phyloP scores from a whole-genome alignment of 2,797 vertebrate species.

The Ctenosaura bakeri region DNA sequence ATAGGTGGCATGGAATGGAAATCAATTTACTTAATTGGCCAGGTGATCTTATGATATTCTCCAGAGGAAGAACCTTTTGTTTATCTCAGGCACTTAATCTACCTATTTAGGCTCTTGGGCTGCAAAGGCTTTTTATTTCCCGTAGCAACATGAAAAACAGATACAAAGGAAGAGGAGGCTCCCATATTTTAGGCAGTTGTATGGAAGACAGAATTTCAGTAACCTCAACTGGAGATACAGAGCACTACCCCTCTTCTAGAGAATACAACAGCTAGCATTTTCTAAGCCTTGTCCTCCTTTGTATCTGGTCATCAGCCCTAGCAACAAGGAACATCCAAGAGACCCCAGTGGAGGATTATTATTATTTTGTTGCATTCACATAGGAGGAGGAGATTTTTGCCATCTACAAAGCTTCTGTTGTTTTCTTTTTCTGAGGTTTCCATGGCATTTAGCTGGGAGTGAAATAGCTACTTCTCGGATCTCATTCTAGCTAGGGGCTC shows the following conservation, averaged over 20 bases:
- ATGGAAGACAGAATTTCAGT: neutral
- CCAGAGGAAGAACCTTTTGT: neutral
- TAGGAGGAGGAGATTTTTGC: neutral
- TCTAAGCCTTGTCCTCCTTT: neutral
- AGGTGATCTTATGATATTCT: neutral
- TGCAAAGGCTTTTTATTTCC: neutral
- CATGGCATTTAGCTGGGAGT: conserved; percentile 8
- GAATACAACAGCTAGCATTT: neutral
- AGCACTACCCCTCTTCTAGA: too few relatives aligned
- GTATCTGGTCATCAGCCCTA: neutral
- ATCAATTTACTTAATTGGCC: neutral
- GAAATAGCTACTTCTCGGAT: conserved; percentile 20
- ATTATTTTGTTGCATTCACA: conserved; percentile 32
- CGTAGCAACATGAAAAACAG: neutral
- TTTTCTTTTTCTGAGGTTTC: neutral
- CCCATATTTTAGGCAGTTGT: neutral
- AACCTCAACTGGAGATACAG: neutral
- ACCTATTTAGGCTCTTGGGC: neutral
- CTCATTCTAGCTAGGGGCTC: conserved; percentile 36
- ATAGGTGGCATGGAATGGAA: neutral
- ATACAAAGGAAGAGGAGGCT: neutral
- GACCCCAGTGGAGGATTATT: neutral
- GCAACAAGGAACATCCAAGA: neutral
- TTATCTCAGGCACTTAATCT: neutral
- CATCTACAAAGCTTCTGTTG: neutral